phyloP scores from a whole-genome alignment of 2,888 invertebrate species.

The Trimorus sp. region DNA sequence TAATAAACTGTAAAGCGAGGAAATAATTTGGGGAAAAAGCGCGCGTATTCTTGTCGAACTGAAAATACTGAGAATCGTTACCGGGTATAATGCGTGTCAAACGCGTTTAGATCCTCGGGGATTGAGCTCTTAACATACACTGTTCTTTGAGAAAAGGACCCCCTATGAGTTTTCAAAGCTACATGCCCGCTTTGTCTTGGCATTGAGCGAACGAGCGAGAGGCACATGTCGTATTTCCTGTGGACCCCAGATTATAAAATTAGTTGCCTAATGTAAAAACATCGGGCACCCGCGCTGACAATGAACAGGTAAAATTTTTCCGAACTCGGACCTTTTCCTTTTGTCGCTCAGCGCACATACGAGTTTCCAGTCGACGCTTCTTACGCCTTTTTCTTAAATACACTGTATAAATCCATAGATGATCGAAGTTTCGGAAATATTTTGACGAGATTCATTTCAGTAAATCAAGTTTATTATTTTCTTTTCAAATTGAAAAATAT shows the following conservation, averaged over 20 bases:
- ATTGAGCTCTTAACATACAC: constrained; percentile 59
- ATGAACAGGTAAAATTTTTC: constrained; percentile 65
- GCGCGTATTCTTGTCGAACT: constrained; percentile 31
- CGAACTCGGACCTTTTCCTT: constrained; percentile 17
- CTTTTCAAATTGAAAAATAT: no score
- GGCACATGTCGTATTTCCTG: constrained; percentile 66
- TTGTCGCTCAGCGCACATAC: constrained; percentile 54
- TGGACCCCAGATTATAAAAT: constrained; percentile 76
- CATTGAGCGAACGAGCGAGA: constrained; percentile 20
- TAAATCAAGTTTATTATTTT: no score
- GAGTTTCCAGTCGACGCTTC: constrained; percentile 18
- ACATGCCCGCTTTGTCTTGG: constrained; percentile 45
- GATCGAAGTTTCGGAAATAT: no score
- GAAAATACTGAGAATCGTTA: constrained; percentile 44
- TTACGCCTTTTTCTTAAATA: neutral
- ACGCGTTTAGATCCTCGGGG: constrained; percentile 42
- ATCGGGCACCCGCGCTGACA: constrained; percentile 70
- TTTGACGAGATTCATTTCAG: no score
- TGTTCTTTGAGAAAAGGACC: constrained; percentile 45
- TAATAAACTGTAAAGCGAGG: constrained; percentile 52
- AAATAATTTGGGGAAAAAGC: constrained; percentile 53
- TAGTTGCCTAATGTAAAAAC: constrained; percentile 74
- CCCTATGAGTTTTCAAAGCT: constrained; percentile 43
- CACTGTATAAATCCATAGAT: no score
- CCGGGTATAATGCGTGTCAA: constrained; percentile 57